Conservation (phyloP, 2,888 invertebrate genomes). For the Xanthorhoe designata region DNA sequence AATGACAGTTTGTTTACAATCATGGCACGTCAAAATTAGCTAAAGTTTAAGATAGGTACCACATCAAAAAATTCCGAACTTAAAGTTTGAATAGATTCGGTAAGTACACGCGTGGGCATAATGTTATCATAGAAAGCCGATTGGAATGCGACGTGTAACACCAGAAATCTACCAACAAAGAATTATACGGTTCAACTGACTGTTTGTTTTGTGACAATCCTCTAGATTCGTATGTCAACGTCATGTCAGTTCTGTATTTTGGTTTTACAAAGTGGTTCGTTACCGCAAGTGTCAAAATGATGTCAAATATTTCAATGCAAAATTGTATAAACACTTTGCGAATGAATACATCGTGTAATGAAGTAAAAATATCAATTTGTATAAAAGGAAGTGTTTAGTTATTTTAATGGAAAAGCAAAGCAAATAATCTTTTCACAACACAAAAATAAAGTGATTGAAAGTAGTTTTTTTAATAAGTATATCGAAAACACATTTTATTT, state of each 20-base stretch:
- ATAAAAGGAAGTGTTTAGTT: neutral
- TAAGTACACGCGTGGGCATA: slow-evolving; percentile 56
- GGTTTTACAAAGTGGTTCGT: neutral
- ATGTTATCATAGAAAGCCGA: slow-evolving; percentile 74
- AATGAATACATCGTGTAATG: neutral
- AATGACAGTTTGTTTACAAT: no score
- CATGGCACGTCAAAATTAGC: no score
- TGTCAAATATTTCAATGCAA: neutral
- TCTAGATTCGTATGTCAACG: slow-evolving; percentile 27
- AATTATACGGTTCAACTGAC: slow-evolving; percentile 47
- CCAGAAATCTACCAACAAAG: slow-evolving; percentile 71
- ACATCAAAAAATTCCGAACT: slow-evolving; percentile 25
- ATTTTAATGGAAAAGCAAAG: no score
- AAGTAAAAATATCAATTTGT: neutral
- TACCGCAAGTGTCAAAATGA: neutral
- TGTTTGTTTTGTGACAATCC: slow-evolving; percentile 41
- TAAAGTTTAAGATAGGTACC: no score
- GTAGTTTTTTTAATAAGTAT: no score
- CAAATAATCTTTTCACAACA: no score
- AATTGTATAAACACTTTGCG: neutral
- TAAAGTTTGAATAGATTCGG: slow-evolving; percentile 54
- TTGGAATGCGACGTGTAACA: slow-evolving; percentile 70
- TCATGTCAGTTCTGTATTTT: slow-evolving; percentile 7
- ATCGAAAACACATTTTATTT: no score
- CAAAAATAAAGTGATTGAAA: no score